Evolutionary conservation across 1,140 invertebrate species (phyloP).

Genomic region (Orchestia grillus): DNA sequence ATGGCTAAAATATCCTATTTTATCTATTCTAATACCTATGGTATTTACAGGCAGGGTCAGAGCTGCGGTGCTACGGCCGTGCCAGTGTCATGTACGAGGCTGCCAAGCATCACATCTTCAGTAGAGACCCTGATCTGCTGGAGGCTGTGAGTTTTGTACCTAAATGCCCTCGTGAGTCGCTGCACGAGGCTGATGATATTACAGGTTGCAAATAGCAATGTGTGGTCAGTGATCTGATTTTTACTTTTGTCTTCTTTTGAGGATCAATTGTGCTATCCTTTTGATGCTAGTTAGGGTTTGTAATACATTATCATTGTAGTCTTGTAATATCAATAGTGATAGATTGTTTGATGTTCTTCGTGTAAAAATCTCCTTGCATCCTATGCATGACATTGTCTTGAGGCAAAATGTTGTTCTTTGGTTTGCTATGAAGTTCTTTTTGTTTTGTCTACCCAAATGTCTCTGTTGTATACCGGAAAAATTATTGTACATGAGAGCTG

Average conservation of each 20-base stretch:
- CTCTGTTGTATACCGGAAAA: no score
- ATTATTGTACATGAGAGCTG: no score
- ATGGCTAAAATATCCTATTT: no score
- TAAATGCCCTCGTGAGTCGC: background rate
- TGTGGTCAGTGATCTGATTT: no score
- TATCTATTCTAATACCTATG: background rate
- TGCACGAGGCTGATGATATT: background rate
- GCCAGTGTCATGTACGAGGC: constrained; percentile 11
- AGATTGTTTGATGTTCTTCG: no score
- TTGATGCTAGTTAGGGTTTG: background rate
- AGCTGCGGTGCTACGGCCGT: background rate
- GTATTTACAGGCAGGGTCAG: constrained; percentile 2
- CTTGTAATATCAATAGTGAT: no score
- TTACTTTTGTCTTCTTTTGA: background rate
- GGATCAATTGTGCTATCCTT: background rate
- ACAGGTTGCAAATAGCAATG: background rate
- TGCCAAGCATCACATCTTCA: constrained; percentile 29
- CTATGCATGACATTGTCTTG: no score
- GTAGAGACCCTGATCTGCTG: background rate
- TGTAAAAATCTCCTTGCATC: no score
- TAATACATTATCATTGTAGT: background rate
- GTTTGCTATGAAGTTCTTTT: no score
- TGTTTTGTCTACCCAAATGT: no score
- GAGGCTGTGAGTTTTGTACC: background rate
- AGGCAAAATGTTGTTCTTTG: no score